These are phyloP conservation scores for Monoplex corrugatus DNA, from an alignment of 2,888 invertebrate genomes.

Conservation along the genomic window DNA sequence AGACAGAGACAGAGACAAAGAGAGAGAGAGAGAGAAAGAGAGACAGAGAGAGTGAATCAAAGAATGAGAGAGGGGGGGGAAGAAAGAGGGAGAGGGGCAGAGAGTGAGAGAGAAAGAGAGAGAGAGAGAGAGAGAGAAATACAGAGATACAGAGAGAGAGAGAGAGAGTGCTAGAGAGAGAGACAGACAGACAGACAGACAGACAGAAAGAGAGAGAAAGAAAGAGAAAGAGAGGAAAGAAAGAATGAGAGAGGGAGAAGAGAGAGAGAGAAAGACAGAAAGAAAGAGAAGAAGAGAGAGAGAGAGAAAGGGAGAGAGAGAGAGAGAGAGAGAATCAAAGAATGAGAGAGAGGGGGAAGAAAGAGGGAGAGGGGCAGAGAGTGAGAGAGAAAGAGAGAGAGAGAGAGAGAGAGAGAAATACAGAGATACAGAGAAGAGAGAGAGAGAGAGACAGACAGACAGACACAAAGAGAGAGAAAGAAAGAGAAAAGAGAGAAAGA, in stretches of 20 bases:
- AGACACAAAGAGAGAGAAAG: background rate
- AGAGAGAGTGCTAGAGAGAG: background rate
- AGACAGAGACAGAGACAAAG: no score
- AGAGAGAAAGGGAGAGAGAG: background rate
- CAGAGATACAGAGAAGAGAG: background rate
- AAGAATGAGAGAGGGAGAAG: background rate
- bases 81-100: background rate
- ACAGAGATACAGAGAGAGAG: background rate
- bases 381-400: background rate
- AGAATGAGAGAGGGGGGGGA: no score
- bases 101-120: background rate
- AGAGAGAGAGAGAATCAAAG: background rate
- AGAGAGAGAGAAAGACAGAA: background rate
- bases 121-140: background rate
- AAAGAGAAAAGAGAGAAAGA: background rate
- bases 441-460: background rate
- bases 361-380: background rate
- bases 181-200: background rate
- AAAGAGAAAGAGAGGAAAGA: background rate
- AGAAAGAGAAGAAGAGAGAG: background rate
- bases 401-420: background rate
- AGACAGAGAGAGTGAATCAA: background rate
- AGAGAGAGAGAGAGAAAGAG: no score
- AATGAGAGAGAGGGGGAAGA: background rate
- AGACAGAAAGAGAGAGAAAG: background rate